Percentiles rank a stretch among this genome's conserved stretches.
phyloP scores from a whole-genome alignment of 2,113 vertebrate species.

The Pseudolaguvia tuberculata region DNA sequence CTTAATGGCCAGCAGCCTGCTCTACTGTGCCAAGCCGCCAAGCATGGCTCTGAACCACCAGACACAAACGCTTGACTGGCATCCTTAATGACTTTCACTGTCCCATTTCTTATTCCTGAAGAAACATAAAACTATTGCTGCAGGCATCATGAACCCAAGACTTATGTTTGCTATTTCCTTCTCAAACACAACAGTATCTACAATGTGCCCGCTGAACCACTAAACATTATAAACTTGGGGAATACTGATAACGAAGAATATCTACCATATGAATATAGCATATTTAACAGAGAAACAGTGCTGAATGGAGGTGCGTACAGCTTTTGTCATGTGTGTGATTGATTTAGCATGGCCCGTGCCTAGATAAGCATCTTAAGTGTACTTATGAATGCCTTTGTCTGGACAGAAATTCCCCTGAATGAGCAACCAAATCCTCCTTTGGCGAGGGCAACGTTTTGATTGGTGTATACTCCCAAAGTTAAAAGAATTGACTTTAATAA shows the following conservation, averaged over 20 bases:
- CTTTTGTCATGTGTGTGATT: conserved; percentile 27
- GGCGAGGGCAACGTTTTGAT: not conserved
- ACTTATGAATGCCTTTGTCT: conserved; percentile 26
- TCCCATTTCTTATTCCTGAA: conserved; percentile 26
- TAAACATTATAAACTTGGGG: not conserved
- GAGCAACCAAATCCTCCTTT: conserved; percentile 32
- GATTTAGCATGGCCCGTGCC: conserved; percentile 26
- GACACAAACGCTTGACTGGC: conserved; percentile 41
- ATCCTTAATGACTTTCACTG: conserved; percentile 51
- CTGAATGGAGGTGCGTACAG: not conserved
- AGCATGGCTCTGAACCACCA: conserved; percentile 45
- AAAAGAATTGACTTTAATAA: conserved; percentile 32
- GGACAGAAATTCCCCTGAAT: conserved; percentile 29
- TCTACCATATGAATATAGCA: not conserved
- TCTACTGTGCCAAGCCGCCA: conserved; percentile 50
- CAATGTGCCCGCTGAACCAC: too few relatives aligned
- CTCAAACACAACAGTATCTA: not conserved
- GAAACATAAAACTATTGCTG: conserved; percentile 21
- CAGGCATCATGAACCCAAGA: conserved; percentile 18
- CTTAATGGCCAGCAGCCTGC: conserved; percentile 50
- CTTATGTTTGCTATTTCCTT: not conserved
- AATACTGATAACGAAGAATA: conserved; percentile 3
- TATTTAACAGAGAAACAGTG: not conserved
- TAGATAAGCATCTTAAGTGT: conserved; percentile 37
- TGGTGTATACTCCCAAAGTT: conserved; percentile 26